Conservation (phyloP, 2,888 invertebrate genomes). For the Germaria angustata region DNA sequence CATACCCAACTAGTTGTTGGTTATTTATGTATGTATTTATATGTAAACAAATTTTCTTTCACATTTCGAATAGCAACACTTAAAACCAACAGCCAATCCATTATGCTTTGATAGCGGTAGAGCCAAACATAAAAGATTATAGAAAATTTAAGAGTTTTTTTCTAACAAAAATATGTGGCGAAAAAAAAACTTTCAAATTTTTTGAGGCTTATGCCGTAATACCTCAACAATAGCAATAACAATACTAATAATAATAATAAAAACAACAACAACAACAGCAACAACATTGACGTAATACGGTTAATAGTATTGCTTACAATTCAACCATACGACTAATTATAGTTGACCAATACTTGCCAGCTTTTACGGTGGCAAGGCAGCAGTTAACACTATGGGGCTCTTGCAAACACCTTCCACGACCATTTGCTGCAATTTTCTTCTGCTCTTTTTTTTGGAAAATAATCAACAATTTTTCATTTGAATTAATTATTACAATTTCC, state of each 20-base stretch:
- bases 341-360: slow-evolving; percentile 17
- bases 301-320: not conserved
- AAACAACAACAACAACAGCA: not conserved
- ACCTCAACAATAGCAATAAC: too few relatives aligned
- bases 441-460: too few relatives aligned
- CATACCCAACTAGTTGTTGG: not conserved
- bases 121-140: slow-evolving; percentile 12
- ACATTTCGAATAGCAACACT: not conserved
- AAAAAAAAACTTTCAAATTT: slow-evolving; percentile 7
- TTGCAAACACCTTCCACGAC: not conserved
- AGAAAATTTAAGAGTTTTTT: not conserved
- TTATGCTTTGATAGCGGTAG: not conserved
- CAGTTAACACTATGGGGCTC: not conserved
- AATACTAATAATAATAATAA: too few relatives aligned
- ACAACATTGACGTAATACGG: not conserved
- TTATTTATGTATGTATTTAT: too few relatives aligned
- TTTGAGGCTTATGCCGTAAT: slow-evolving; percentile 7
- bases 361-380: not conserved
- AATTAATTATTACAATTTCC: slow-evolving; percentile 39
- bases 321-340: not conserved
- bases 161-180: not conserved
- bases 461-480: slow-evolving; percentile 31
- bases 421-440: not conserved
- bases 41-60: not conserved
- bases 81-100: not conserved